These are phyloP conservation scores for Drosophila dunni DNA, from an alignment of 1,140 invertebrate genomes.

Conservation along the genomic window DNA sequence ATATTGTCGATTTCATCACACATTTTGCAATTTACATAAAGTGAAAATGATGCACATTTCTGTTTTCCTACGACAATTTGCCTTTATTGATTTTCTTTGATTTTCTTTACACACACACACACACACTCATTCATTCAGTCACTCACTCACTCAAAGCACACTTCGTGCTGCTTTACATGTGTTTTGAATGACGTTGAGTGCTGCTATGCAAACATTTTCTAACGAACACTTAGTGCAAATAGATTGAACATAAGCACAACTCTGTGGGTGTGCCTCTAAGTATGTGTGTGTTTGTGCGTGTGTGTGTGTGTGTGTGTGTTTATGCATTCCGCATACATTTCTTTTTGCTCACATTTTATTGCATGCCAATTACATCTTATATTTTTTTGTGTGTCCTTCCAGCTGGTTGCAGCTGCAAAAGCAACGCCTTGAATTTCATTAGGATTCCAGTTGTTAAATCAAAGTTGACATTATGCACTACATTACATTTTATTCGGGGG, in stretches of 20 bases:
- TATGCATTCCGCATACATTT: conserved; percentile 20
- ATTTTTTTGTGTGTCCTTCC: conserved; percentile 41
- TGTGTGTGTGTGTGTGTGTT: conserved; percentile 18
- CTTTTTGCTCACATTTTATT: conserved; percentile 55
- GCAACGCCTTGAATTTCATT: conserved; percentile 73
- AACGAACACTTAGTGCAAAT: conserved; percentile 83
- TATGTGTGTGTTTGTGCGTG: conserved; percentile 25
- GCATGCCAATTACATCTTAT: conserved; percentile 79
- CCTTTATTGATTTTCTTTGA: conserved; percentile 82
- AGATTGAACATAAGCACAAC: conserved; percentile 60
- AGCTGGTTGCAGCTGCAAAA: conserved; percentile 46
- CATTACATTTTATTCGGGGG: conserved; percentile 33
- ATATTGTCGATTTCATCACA: conserved; percentile 71
- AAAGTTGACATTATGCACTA: conserved; percentile 47
- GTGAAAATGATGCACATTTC: conserved; percentile 83
- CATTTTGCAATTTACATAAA: conserved; percentile 82
- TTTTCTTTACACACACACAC: conserved; percentile 53
- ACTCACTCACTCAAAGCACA: conserved; percentile 46
- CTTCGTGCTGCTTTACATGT: conserved; percentile 68
- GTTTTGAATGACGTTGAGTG: conserved; percentile 82
- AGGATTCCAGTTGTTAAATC: conserved; percentile 50
- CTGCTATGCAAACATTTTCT: conserved; percentile 83
- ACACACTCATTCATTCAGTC: conserved; percentile 18
- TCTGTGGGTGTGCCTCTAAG: neutral
- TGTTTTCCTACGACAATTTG: conserved; percentile 81